Percentiles rank a stretch among this genome's conserved stretches.
These are phyloP conservation scores for Phycodurus eques DNA, from an alignment of 2,113 vertebrate species.

Conservation along the genomic window DNA sequence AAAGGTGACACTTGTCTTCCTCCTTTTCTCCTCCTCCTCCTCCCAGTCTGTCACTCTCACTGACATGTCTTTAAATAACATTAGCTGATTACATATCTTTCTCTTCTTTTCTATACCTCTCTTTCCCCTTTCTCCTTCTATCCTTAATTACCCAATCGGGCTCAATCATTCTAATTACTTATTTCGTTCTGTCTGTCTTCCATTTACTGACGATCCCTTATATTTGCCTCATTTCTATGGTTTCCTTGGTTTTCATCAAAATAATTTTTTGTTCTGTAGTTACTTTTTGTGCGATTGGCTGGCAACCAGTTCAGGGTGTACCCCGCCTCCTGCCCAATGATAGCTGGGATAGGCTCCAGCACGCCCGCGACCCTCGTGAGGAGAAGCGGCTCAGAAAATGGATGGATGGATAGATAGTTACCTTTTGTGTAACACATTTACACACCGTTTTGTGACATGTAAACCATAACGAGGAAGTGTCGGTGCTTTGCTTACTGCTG, in stretches of 20 bases:
- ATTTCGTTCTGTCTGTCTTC: background rate
- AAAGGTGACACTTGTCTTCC: constrained; percentile 55
- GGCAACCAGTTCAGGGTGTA: too few species aligned
- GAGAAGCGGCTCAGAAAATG: too few species aligned
- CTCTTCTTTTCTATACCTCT: constrained; percentile 2
- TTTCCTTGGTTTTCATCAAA: background rate
- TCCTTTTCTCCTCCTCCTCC: constrained; percentile 43
- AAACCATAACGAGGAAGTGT: constrained; percentile 32
- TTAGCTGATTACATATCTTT: constrained; percentile 18
- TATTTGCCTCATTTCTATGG: background rate
- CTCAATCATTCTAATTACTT: background rate
- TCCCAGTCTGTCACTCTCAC: constrained; percentile 49
- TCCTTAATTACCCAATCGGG: background rate
- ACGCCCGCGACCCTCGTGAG: too few species aligned
- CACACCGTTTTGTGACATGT: constrained; percentile 38
- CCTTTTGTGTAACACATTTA: background rate
- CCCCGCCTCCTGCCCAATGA: too few species aligned
- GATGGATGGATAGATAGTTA: too few species aligned
- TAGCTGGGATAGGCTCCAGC: too few species aligned
- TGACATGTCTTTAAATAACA: constrained; percentile 63
- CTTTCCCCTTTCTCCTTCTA: background rate
- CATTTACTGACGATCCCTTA: background rate
- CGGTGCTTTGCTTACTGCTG: constrained; percentile 62
- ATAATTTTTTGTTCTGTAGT: background rate
- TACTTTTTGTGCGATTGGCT: too few species aligned